Conservation (phyloP, 1,140 invertebrate genomes). For the Ips nitidus region DNA sequence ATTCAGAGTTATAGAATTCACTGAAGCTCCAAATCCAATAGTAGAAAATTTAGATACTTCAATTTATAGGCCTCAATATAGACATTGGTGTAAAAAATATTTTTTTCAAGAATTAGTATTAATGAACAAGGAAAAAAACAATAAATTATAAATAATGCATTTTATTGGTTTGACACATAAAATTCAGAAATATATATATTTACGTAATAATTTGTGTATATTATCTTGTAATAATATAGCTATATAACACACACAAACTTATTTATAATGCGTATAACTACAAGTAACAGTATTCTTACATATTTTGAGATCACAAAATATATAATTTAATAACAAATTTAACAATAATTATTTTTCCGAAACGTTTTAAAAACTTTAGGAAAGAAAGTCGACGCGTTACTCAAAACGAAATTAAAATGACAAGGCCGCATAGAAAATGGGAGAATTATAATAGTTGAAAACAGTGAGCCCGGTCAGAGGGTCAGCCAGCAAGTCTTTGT, state of each 20-base stretch:
- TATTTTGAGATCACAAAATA: conserved; percentile 53
- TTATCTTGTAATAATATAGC: conserved; percentile 48
- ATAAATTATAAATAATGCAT: conserved; percentile 48
- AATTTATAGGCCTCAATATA: too few relatives aligned
- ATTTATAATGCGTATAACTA: conserved; percentile 45
- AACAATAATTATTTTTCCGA: conserved; percentile 42
- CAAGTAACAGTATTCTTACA: conserved; percentile 50
- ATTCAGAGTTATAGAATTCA: too few relatives aligned
- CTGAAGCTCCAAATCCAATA: too few relatives aligned
- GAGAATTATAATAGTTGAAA: too few relatives aligned
- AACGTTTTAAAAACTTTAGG: conserved; percentile 17
- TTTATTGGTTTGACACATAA: conserved; percentile 51
- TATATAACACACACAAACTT: conserved; percentile 48
- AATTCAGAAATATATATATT: conserved; percentile 52
- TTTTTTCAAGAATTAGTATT: too few relatives aligned
- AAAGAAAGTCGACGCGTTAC: conserved; percentile 1
- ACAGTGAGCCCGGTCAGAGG: background rate
- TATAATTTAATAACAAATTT: conserved; percentile 51
- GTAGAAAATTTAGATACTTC: too few relatives aligned
- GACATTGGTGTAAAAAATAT: too few relatives aligned
- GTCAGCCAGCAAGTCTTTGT: background rate
- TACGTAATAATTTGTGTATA: conserved; percentile 50
- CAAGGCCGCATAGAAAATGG: too few relatives aligned
- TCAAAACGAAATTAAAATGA: too few relatives aligned
- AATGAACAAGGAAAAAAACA: background rate